phyloP scores from a whole-genome alignment of 1,140 invertebrate genomes.

The Drosophila pruinosa region DNA sequence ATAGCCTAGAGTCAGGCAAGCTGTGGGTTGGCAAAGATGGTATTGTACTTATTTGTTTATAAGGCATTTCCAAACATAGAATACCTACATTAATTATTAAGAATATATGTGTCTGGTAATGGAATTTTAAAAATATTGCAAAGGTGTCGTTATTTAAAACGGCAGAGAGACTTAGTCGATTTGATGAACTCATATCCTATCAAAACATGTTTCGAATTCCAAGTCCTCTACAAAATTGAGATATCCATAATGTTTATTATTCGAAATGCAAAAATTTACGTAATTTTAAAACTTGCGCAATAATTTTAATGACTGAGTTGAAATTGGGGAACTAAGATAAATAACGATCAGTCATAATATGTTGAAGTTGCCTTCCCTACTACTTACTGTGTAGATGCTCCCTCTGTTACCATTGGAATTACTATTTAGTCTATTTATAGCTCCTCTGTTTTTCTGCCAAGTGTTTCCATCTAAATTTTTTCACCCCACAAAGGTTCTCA shows the following conservation, averaged over 20 bases:
- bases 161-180: no score
- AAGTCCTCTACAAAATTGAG: background rate
- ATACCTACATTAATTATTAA: background rate
- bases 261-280: background rate
- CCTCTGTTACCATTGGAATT: slow-evolving; percentile 15
- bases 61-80: background rate
- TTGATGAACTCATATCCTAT: background rate
- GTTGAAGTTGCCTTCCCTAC: background rate
- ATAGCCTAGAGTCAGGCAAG: slow-evolving; percentile 1
- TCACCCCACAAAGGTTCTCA: slow-evolving; percentile 52
- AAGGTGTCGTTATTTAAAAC: no score
- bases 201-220: background rate
- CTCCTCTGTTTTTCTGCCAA: slow-evolving; percentile 14
- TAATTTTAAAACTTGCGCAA: background rate
- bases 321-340: background rate
- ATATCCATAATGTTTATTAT: background rate
- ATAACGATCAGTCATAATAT: background rate
- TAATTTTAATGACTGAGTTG: background rate
- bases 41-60: background rate
- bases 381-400: background rate
- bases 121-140: background rate
- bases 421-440: slow-evolving; percentile 34
- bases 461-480: slow-evolving; percentile 57
- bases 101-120: background rate
- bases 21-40: background rate